Evolutionary conservation across 2,113 vertebrate species (phyloP), one percentile per base, ranked within the genome.

Genomic region (Galemys pyrenaicus): DNA sequence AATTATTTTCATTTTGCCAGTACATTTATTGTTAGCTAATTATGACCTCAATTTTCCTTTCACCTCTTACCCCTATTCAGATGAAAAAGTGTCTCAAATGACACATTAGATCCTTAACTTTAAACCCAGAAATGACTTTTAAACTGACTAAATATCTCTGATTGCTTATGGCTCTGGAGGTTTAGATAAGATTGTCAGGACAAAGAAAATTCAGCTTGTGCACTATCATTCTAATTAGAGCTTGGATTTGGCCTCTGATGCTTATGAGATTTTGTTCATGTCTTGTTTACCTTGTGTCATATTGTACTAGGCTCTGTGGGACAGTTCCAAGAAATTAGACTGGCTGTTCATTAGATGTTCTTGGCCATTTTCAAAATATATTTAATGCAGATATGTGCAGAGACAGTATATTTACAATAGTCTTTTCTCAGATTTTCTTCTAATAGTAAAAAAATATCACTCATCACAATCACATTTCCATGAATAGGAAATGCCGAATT

Each of bases 131-230:
- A 87, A 56, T 94, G 54, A 49, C 32, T 65, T 81, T 65, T 68
- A 65, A 89, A 64, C 60, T 70, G 79, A 89, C n/a, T 32, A 70
- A 87, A 19, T 84, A 64, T 68, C 73, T 94, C 84, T 87, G 67
- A 74, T 68, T 62, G 11, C 80, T 58, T 9, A 1, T 91, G 32
- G 12, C 65, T 92, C 0, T 85, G 28, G 28, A 85, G 15, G 39
- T 65, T 49, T 54, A 89, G 28, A 60, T 85, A 91, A 39, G 26
- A 28, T 39, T 83, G 12, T 56, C 75, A 70, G 32, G 41, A 37
- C 46, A 91, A 89, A 56, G 58, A 64, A 78, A 79, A 89, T 37
- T 35, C 32, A 87, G 20, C 32, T 30, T 58, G 3, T 58, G 9
- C 39, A 26, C 83, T 79, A n/a, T 70, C 82, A 5, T 17, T 9